Percentiles rank a stretch among this genome's conserved stretches.
These are phyloP conservation scores for Cranoglanis bouderius DNA, from an alignment of 2,113 vertebrate genomes.

Conservation along the genomic window DNA sequence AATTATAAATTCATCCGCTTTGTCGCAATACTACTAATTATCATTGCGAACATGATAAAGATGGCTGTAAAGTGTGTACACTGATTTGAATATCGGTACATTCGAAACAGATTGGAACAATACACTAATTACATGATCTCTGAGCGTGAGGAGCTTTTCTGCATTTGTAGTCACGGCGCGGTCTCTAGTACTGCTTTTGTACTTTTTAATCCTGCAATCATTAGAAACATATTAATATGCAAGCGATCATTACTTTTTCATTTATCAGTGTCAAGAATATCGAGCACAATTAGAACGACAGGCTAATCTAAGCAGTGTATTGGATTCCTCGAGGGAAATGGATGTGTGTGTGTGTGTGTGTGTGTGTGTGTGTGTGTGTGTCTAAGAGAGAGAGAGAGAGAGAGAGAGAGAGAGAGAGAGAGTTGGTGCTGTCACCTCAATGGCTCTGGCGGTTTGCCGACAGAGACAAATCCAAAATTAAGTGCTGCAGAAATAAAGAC, in stretches of 20 bases:
- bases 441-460: constrained; percentile 62
- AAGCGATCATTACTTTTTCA: constrained; percentile 61
- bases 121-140: constrained; percentile 23
- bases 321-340: constrained; percentile 61
- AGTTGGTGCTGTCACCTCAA: constrained; percentile 59
- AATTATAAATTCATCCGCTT: neutral
- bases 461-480: constrained; percentile 73
- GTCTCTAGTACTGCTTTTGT: constrained; percentile 40
- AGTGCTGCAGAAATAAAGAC: constrained; percentile 72
- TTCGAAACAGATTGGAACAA: constrained; percentile 16
- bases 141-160: constrained; percentile 4
- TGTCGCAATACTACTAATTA: neutral
- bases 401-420: constrained; percentile 10
- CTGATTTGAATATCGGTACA: neutral
- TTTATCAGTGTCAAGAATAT: constrained; percentile 54
- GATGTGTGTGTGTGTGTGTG: constrained; percentile 41
- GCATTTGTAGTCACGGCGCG: constrained; percentile 18
- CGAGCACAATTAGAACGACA: constrained; percentile 47
- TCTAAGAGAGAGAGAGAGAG: neutral
- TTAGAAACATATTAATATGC: constrained; percentile 53
- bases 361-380: neutral
- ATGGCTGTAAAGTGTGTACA: constrained; percentile 10
- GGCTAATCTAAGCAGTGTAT: constrained; percentile 52
- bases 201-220: constrained; percentile 49
- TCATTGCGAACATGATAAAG: neutral